Percentiles rank a stretch among this genome's conserved stretches.
These are phyloP conservation scores for Danionella dracula DNA, from an alignment of 2,797 vertebrate genomes.

Conservation along the genomic window DNA sequence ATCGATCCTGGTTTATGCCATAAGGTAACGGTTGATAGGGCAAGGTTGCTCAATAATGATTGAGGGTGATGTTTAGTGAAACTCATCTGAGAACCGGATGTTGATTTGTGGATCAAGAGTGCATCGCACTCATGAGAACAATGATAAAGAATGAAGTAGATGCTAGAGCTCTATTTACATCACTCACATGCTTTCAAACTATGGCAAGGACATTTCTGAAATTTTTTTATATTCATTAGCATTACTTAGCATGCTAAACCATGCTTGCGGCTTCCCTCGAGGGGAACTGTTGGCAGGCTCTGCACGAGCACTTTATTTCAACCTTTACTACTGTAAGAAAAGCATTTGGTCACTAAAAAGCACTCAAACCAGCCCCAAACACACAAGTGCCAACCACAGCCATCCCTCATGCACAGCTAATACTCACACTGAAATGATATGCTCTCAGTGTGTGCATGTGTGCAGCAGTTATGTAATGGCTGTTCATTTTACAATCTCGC, in stretches of 20 bases:
- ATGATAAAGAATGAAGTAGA: not conserved
- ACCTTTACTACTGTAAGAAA: not conserved
- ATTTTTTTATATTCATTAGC: not conserved
- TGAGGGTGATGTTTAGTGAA: too few relatives aligned
- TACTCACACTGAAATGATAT: slow-evolving; percentile 24
- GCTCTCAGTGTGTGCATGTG: not conserved
- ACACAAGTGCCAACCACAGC: slow-evolving; percentile 5
- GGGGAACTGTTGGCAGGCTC: not conserved
- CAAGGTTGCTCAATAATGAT: too few relatives aligned
- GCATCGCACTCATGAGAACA: not conserved
- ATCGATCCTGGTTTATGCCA: too few relatives aligned
- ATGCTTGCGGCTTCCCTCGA: not conserved
- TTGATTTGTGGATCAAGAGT: too few relatives aligned
- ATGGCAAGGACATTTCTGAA: not conserved
- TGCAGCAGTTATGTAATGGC: not conserved
- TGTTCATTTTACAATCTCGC: slow-evolving; percentile 10
- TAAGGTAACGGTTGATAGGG: too few relatives aligned
- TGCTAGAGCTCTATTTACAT: not conserved
- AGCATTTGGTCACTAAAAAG: not conserved
- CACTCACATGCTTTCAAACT: not conserved
- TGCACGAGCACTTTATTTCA: too few relatives aligned
- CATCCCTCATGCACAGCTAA: slow-evolving; percentile 22
- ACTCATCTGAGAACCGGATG: too few relatives aligned
- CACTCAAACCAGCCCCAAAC: not conserved
- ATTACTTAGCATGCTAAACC: not conserved